Base-by-base conservation (phyloP, 1,140 invertebrate genomes). In the Chymomyza costata region DNA sequence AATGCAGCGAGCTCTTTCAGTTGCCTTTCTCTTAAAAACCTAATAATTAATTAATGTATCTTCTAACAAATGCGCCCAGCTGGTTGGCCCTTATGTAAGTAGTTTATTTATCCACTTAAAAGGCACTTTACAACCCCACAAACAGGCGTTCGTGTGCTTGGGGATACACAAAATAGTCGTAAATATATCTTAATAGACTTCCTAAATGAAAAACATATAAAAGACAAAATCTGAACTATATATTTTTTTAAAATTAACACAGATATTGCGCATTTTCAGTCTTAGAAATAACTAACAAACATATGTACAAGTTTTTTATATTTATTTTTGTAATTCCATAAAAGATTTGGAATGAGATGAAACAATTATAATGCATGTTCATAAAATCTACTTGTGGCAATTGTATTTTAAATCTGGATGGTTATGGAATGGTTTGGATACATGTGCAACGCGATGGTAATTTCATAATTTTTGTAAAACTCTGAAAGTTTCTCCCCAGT, bases 221-320 rank as follows among this genome's bases (percentile, higher is more conserved):
- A 57, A 57, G 60, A 58, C 53, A 67, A 67, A 56, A 31, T 62
- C 48, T 53, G 44, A 48, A 30, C 68, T 66, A 66, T 65, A 55
- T 58, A 68, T 60, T 78, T 80, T 61, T 76, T 50, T 3, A 31
- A 44, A 8, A 34, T 32, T 32, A 30, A 46, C 50, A 61, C 53
- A 37, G 35, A 68, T 55, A 59, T 64, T 64, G 35, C 70, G 62
- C 65, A 70, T 76, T 76, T 76, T 71, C 71, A 78, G 78, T 55
- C 65, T 62, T 78, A 76, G 71, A 66, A 60, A 54, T 66, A 71
- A 76, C 71, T 66, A 78, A 76, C 71, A 66, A n/a, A n/a, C 66
- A 71, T 56, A 59, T 80, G 73, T 78, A 80, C 73, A 80, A 80
- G 73, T 80, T 80, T 78, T 70, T 78, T 80, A 80, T 71, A 80